phyloP scores from a whole-genome alignment of 1,140 invertebrate species.

The Drosophila ogumai region DNA sequence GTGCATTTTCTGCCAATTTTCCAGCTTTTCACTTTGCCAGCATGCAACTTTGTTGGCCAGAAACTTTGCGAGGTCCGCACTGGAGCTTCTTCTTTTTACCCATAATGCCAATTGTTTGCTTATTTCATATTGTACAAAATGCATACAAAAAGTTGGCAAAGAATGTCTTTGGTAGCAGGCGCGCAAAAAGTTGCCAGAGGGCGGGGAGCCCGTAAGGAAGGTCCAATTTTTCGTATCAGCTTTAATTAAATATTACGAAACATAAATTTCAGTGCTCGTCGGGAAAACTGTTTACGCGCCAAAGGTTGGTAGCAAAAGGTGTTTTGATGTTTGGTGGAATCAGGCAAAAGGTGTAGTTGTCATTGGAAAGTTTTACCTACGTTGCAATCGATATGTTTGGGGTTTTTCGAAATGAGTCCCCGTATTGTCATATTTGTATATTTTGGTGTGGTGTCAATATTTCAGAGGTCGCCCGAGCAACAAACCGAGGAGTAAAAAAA shows the following conservation, averaged over 20 bases:
- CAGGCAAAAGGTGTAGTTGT: constrained; percentile 41
- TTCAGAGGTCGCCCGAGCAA: constrained; percentile 37
- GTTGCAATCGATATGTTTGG: constrained; percentile 50
- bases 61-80: constrained; percentile 14
- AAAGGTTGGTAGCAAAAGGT: constrained; percentile 20
- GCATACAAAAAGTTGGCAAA: constrained; percentile 56
- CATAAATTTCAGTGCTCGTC: constrained; percentile 9
- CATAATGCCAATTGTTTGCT: constrained; percentile 73
- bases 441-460: constrained; percentile 46
- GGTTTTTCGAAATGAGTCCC: constrained; percentile 10
- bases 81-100: constrained; percentile 22
- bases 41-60: constrained; percentile 43
- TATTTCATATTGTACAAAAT: constrained; percentile 68
- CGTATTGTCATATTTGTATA: constrained; percentile 26
- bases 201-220: background rate
- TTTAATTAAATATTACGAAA: constrained; percentile 50
- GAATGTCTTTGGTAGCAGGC: constrained; percentile 66
- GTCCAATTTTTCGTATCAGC: constrained; percentile 19
- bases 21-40: constrained; percentile 17
- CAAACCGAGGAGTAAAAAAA: constrained; percentile 54
- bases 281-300: constrained; percentile 60
- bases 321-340: constrained; percentile 29
- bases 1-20: constrained; percentile 38
- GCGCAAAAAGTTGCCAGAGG: constrained; percentile 59
- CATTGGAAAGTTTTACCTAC: constrained; percentile 69